Conservation (phyloP, 1,140 invertebrate species). For the Caerostris darwini region DNA sequence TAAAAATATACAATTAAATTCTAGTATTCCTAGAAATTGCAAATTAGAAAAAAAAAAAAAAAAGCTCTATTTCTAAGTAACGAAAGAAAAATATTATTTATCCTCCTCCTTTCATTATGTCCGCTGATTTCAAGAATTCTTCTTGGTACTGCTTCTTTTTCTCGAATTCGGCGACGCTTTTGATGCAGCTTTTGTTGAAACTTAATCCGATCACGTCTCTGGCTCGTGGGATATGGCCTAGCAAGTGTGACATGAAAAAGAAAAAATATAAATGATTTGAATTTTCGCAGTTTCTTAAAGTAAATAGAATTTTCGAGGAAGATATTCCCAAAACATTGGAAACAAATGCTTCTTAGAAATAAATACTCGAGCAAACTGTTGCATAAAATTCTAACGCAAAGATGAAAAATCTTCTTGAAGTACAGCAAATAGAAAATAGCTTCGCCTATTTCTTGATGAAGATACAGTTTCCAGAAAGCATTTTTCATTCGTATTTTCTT, state of each 20-base stretch:
- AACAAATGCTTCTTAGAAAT: not conserved
- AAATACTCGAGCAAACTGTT: not conserved
- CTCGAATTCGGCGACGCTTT: slow-evolving; percentile 43
- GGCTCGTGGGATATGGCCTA: slow-evolving; percentile 29
- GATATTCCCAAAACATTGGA: not conserved
- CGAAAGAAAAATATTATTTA: not conserved
- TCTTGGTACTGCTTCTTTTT: not conserved
- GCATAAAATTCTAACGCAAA: too few species aligned
- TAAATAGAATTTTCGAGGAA: not conserved
- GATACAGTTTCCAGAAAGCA: too few species aligned
- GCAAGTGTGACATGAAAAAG: not conserved
- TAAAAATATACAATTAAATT: too few species aligned
- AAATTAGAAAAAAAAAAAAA: too few species aligned
- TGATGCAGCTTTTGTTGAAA: slow-evolving; percentile 46
- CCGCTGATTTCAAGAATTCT: not conserved
- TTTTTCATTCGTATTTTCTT: too few species aligned
- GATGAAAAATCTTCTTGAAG: too few species aligned
- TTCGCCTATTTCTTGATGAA: too few species aligned
- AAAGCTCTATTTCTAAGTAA: too few species aligned
- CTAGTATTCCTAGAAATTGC: too few species aligned
- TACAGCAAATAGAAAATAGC: too few species aligned
- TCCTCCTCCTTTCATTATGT: not conserved
- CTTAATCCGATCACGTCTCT: not conserved
- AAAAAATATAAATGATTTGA: not conserved
- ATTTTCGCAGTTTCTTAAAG: not conserved